Base-by-base conservation (phyloP, 2,888 invertebrate species). In the Heteromurus nitidus region DNA sequence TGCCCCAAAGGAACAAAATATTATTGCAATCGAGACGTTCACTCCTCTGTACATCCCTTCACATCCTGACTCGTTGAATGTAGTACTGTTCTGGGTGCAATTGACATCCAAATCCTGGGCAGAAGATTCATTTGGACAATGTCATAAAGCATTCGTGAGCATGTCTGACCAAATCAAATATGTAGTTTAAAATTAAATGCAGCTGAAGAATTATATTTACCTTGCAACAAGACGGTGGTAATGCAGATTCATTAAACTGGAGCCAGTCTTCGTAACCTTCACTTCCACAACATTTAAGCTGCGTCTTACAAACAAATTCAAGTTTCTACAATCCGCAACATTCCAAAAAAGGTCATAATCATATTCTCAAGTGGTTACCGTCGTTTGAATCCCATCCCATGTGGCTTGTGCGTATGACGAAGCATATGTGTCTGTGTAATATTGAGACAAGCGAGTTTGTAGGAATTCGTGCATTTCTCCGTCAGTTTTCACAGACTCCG, bases 221-320 rank as follows among this genome's bases (percentile, higher is more conserved):
- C 9, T 47, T 47, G 30, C 82, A 82, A 36, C 82, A 82, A 0
- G 73, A 60, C 20, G 9, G 22, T 9, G 82, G 82, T 1, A 28
- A 62, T 20, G 11, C 13, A n/a, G 68, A 62, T 0, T 30, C 18
- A 28, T 36, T 65, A 22, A 55, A 67, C 5, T 18, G 16, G 3
- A 18, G 44, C 82, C 82, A 82, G 3, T 82, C 82, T 22, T 28
- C 5, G 9, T n/a, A 26, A 26, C 11, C n/a, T 9, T 72, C 18
- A 31, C 53, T 42, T n/a, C 82, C 77, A 24, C 82, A 82, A 28
- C 82, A 82, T 11, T 28, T 7, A 44, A 68, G 58, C 77, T 82
- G 18, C n/a, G n/a, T n/a, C n/a, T n/a, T n/a, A n/a, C n/a, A n/a
- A n/a, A n/a, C 50, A 44, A 47, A n/a, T 47, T 47, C n/a, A 47